Evolutionary conservation across 2,797 vertebrate genomes (phyloP).

Genomic region (Kryptolebias ocellatus): DNA sequence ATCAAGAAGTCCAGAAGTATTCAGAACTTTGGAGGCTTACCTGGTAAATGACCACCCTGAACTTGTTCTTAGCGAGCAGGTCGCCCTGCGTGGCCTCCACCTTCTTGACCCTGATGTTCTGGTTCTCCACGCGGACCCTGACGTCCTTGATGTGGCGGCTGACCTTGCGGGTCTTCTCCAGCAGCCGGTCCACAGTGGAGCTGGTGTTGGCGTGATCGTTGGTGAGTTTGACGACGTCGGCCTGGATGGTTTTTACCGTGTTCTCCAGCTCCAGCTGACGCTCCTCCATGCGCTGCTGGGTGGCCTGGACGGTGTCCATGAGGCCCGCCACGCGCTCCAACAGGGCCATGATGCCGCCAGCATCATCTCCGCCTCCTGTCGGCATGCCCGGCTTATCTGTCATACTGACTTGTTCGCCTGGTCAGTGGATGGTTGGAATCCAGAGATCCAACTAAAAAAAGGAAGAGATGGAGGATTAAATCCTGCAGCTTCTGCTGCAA

Average conservation of each 20-base stretch:
- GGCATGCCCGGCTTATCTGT: constrained; percentile 76
- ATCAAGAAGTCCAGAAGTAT: too few relatives aligned
- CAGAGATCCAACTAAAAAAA: constrained; percentile 7
- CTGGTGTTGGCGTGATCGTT: constrained; percentile 88
- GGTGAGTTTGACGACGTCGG: constrained; percentile 90
- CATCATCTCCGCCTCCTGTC: constrained; percentile 76
- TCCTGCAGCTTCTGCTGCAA: background rate
- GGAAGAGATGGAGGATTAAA: background rate
- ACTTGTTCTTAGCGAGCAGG: constrained; percentile 96
- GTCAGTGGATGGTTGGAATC: background rate
- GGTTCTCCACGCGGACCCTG: constrained; percentile 91
- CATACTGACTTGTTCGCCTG: constrained; percentile 49
- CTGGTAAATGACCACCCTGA: constrained; percentile 96
- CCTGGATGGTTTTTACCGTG: constrained; percentile 91
- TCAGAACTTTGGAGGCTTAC: constrained; percentile 30
- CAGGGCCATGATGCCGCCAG: constrained; percentile 88
- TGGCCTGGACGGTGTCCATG: constrained; percentile 91
- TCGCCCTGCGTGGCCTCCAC: constrained; percentile 94
- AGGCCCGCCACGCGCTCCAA: constrained; percentile 94
- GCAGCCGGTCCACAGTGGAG: constrained; percentile 86
- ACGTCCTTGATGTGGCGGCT: constrained; percentile 95
- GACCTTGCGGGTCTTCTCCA: constrained; percentile 95
- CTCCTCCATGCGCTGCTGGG: constrained; percentile 95
- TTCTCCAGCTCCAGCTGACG: constrained; percentile 92
- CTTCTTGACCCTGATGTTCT: constrained; percentile 88